Evolutionary conservation across 2,113 vertebrate genomes (phyloP).

Genomic region (Sminthopsis crassicaudata): DNA sequence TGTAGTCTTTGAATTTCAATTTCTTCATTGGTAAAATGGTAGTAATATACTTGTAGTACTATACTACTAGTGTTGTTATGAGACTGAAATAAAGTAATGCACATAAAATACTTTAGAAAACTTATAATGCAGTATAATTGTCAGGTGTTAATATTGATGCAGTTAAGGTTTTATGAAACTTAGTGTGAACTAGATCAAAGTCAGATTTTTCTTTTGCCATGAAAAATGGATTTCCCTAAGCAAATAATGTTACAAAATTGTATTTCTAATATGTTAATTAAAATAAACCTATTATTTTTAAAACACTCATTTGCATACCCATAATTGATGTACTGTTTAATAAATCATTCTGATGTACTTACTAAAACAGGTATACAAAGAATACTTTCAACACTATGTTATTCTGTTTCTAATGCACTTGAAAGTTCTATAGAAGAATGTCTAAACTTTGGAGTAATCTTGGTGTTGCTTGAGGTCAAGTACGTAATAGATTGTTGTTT

Average conservation of each 20-base stretch:
- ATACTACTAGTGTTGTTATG: neutral
- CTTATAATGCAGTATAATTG: neutral
- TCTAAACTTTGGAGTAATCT: slow-evolving; percentile 5
- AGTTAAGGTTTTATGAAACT: neutral
- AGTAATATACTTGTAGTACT: neutral
- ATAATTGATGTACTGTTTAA: neutral
- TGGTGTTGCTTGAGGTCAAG: neutral
- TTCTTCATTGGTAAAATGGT: neutral
- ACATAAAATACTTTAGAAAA: neutral
- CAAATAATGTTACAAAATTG: neutral
- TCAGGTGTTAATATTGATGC: neutral
- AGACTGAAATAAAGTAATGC: neutral
- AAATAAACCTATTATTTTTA: neutral
- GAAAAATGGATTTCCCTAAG: neutral
- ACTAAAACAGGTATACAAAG: neutral
- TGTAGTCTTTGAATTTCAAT: too few species aligned
- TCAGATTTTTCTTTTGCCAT: neutral
- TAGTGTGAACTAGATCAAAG: neutral
- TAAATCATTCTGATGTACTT: neutral
- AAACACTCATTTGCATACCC: neutral
- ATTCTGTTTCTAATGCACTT: slow-evolving; percentile 35
- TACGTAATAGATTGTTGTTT: too few species aligned
- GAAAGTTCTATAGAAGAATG: neutral
- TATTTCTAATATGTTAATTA: slow-evolving; percentile 10
- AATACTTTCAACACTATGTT: neutral